Base-by-base conservation (phyloP, 2,113 vertebrate genomes). In the Dicerorhinus sumatrensis region DNA sequence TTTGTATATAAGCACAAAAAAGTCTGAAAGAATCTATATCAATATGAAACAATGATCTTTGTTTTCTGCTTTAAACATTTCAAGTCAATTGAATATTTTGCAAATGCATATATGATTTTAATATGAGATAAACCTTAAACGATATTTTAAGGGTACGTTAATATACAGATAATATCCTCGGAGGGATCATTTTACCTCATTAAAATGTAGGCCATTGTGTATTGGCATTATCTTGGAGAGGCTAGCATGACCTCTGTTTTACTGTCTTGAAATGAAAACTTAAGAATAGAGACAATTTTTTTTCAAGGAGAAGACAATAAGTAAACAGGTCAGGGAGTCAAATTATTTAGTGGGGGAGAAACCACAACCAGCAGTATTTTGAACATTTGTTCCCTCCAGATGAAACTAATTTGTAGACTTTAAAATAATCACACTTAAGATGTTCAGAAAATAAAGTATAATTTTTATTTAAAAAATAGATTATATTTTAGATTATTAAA, bases 61-160 rank as follows among this genome's bases (percentile, higher is more conserved):
- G 14, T 29, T 93, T 96, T 87, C 39, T 94, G 85, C 60, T 95
- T 89, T 83, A 90, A 81, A 67, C 29, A 69, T 67, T 86, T 82
- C 17, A 60, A 77, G 46, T 89, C 18, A 90, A 65, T 46, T 92
- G 56, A 85, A 39, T 87, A 79, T 94, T 93, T 92, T 92, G 46
- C 36, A 82, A 65, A 27, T 39, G 25, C 46, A 16, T n/a, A 21
- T 70, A 51, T 10, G 8, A 39, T 82, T 87, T 82, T 76, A 60
- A 60, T 42, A 67, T 42, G 18, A 87, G 75, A 51, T 77, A 96
- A 76, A 33, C 12, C 13, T 80, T 69, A 42, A 48, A 27, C 2
- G 69, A 65, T 29, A 56, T 72, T 86, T 87, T 90, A 58, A 77
- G 31, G 58, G 27, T 39, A 23, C 72, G 33, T 82, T 84, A 65